phyloP scores from a whole-genome alignment of 2,797 vertebrate species.

The Leptatherina wallacei region DNA sequence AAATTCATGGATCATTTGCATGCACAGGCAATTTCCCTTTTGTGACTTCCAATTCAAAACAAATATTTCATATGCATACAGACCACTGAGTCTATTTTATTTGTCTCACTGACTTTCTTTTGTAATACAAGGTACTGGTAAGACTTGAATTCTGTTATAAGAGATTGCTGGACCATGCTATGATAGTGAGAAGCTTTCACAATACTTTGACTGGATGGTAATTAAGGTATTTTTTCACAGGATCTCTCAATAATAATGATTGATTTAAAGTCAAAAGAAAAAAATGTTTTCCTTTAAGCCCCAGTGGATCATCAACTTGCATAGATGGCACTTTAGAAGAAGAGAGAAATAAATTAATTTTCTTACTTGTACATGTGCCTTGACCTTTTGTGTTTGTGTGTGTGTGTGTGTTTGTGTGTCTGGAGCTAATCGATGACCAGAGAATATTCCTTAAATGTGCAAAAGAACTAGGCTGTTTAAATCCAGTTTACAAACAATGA shows the following conservation, averaged over 20 bases:
- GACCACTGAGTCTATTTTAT: background rate
- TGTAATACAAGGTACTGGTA: background rate
- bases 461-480: background rate
- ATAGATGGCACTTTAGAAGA: background rate
- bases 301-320: background rate
- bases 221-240: background rate
- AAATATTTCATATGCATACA: background rate
- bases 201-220: background rate
- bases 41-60: background rate
- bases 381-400: background rate
- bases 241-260: too few relatives aligned
- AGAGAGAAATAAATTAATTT: background rate
- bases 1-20: conserved; percentile 33
- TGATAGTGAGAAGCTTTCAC: background rate
- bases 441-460: background rate
- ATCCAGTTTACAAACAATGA: too few relatives aligned
- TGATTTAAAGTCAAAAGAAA: too few relatives aligned
- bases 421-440: too few relatives aligned
- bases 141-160: background rate
- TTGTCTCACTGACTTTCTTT: background rate
- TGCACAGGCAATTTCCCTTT: conserved; percentile 18
- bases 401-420: too few relatives aligned
- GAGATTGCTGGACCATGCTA: background rate
- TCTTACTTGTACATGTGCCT: background rate
- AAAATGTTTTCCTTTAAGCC: background rate